Conservation (phyloP, 2,797 vertebrate species). For the Schizothorax lantsangensis region DNA sequence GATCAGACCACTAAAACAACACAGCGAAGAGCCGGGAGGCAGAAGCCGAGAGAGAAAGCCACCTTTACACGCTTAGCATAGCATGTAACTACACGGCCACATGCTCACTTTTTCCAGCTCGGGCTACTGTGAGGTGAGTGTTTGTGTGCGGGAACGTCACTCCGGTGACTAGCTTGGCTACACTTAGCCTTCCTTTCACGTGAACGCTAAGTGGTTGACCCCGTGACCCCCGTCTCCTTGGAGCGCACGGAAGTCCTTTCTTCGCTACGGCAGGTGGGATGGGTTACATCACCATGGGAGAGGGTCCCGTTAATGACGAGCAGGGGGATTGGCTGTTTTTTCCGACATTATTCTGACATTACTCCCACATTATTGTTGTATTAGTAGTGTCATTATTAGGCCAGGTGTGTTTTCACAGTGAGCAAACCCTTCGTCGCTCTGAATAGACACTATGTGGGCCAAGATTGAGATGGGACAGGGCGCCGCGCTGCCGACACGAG, state of each 20-base stretch:
- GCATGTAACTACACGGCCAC: conserved; percentile 11
- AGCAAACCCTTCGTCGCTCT: conserved; percentile 65
- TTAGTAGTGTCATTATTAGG: conserved; percentile 71
- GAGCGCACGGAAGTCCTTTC: conserved; percentile 41
- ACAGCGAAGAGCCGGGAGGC: conserved; percentile 40
- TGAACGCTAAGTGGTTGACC: conserved; percentile 36
- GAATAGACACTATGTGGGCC: conserved; percentile 48
- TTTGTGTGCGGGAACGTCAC: conserved; percentile 40
- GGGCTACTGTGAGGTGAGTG: conserved; percentile 35
- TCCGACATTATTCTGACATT: conserved; percentile 69
- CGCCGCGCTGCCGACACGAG: neutral
- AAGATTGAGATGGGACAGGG: conserved; percentile 35
- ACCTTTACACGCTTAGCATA: conserved; percentile 22
- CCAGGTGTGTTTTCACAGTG: conserved; percentile 80
- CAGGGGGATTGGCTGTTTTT: conserved; percentile 58
- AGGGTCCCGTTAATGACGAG: conserved; percentile 62
- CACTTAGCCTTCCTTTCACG: conserved; percentile 46
- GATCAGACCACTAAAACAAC: conserved; percentile 62
- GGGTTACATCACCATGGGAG: conserved; percentile 67
- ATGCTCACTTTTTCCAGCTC: conserved; percentile 40
- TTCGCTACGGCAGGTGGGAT: conserved; percentile 55
- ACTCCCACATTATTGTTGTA: conserved; percentile 49
- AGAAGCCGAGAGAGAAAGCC: conserved; percentile 16
- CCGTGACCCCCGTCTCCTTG: conserved; percentile 44
- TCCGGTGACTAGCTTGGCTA: conserved; percentile 10